phyloP scores from a whole-genome alignment of 2,797 vertebrate genomes.

The Nannoperca australis region DNA sequence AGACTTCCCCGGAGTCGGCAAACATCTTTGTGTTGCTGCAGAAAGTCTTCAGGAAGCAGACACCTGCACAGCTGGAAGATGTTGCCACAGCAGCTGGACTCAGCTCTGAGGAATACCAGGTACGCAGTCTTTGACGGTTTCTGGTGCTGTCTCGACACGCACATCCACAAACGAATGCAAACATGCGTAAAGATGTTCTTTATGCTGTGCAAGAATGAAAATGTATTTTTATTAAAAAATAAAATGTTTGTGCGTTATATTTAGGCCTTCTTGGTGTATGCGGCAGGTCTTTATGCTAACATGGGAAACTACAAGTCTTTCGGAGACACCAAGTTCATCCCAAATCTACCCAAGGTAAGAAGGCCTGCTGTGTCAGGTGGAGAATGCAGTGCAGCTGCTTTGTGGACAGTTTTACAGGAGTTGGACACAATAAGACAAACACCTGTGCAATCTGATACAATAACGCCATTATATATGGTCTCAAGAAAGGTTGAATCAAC shows the following conservation, averaged over 20 bases:
- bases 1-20: slow-evolving; percentile 93
- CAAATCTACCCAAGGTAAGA: slow-evolving; percentile 91
- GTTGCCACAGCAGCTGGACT: slow-evolving; percentile 86
- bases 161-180: neutral
- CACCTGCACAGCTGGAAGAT: slow-evolving; percentile 83
- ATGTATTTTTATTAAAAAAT: neutral
- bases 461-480: neutral
- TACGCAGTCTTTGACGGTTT: slow-evolving; percentile 49
- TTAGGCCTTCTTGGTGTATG: slow-evolving; percentile 92
- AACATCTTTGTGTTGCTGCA: slow-evolving; percentile 91
- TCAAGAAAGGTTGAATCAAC: neutral
- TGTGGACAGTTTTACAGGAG: neutral
- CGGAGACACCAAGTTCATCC: slow-evolving; percentile 95
- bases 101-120: slow-evolving; percentile 92
- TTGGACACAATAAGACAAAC: neutral
- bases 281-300: slow-evolving; percentile 92
- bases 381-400: neutral
- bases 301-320: slow-evolving; percentile 98
- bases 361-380: neutral
- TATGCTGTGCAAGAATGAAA: neutral
- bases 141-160: neutral
- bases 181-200: neutral
- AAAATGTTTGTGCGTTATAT: neutral
- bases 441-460: neutral
- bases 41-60: slow-evolving; percentile 89